phyloP scores from a whole-genome alignment of 2,888 invertebrate species.

The Sicus ferrugineus region DNA sequence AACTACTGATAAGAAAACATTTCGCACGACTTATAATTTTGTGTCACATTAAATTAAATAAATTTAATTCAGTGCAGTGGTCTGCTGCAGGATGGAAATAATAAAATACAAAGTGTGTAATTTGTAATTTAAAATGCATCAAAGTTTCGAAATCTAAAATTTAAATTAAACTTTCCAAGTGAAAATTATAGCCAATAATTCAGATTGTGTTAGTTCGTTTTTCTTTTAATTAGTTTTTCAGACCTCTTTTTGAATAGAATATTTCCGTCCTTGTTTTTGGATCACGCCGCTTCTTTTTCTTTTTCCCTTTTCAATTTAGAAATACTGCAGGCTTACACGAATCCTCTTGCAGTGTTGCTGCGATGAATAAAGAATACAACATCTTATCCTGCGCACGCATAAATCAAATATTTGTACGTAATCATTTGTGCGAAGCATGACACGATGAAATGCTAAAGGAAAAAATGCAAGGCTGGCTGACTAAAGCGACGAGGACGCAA shows the following conservation, averaged over 20 bases:
- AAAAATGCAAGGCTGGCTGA: not conserved
- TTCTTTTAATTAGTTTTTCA: no score
- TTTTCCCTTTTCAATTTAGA: not conserved
- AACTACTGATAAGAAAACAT: not conserved
- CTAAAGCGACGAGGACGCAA: not conserved
- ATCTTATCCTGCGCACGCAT: conserved; percentile 1
- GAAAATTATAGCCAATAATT: no score
- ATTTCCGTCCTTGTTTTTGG: no score
- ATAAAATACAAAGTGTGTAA: no score
- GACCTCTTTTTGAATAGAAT: no score
- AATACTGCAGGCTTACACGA: no score
- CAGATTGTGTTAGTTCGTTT: no score
- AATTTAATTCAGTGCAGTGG: not conserved
- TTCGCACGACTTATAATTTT: not conserved
- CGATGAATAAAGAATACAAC: not conserved
- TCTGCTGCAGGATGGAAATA: not conserved
- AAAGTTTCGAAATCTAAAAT: no score
- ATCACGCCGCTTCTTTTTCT: no score
- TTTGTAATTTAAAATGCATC: no score
- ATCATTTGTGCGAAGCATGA: not conserved
- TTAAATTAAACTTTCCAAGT: no score
- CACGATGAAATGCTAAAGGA: not conserved
- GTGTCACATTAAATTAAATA: not conserved
- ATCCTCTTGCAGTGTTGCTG: not conserved
- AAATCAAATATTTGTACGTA: conserved; percentile 25